Evolutionary conservation across 2,888 invertebrate genomes (phyloP), one percentile per base, ranked within the genome.

Genomic region (Zaprionus lineosus): DNA sequence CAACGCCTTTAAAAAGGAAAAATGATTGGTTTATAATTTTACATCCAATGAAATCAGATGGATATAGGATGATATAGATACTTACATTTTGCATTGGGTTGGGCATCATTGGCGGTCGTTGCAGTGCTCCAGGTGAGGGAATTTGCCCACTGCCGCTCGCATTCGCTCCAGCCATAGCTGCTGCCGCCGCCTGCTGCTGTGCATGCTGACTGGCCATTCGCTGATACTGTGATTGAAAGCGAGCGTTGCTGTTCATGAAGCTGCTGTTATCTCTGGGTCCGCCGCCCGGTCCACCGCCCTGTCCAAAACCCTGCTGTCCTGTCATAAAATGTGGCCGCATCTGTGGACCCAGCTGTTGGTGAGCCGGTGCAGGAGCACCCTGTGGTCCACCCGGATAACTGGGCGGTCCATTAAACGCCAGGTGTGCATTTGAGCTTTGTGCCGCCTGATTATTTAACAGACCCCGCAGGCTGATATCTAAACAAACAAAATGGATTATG

Each of bases 161-260:
- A n/a, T 74, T 74, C 21, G 78, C 74, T 74, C 91, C 89, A 8
- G 91, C 90, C 87, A 87, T 86, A 14, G 87, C 87, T 26, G 87
- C 88, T 9, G 76, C 87, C 3, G 87, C 88, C 29, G 88, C 88
- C 9, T 93, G 93, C 88, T 93, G 93, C 65, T 92, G 92, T 0
- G 92, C 93, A 90, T 93, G 24, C 4, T 24, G 93, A 66, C 79
- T 89, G 7, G 93, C 87, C 88, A 89, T 87, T 65, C 90, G 88
- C 77, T 89, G 89, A 72, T 88, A 89, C 21, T 78, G 78, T 65
- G 86, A 87, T 62, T 89, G 90, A 53, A 89, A 90, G 57, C 90
- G 86, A 16, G 90, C 90, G 41, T 68, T 87, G 79, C 89, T 91
- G 66, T 88, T 90, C 83, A 90, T 87, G 58, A 91, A 91, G 84